phyloP scores from a whole-genome alignment of 2,888 invertebrate species.

The Agriotes lineatus region DNA sequence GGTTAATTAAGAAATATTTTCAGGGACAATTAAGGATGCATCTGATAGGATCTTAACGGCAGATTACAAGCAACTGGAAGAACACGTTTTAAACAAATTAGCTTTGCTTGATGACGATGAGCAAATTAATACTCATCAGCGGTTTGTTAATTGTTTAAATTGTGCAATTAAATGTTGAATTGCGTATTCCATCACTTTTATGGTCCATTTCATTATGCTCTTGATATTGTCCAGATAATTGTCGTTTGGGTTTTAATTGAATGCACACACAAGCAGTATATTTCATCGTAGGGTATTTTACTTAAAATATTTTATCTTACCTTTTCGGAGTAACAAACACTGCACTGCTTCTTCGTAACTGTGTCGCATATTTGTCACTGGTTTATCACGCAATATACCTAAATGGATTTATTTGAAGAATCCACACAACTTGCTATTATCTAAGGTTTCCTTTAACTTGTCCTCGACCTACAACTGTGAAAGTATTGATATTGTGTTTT shows the following conservation, averaged over 20 bases:
- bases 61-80: constrained; percentile 4
- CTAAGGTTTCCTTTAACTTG: constrained; percentile 50
- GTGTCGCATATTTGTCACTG: neutral
- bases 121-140: constrained; percentile 24
- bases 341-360: neutral
- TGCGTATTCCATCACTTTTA: constrained; percentile 22
- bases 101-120: neutral
- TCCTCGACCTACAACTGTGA: constrained; percentile 50
- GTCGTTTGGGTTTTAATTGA: neutral
- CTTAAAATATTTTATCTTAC: too few species aligned
- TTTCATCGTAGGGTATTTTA: too few species aligned
- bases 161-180: constrained; percentile 14
- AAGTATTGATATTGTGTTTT: too few species aligned
- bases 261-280: neutral
- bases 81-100: constrained; percentile 24
- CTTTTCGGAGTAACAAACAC: too few species aligned
- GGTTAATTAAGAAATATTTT: constrained; percentile 29
- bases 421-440: constrained; percentile 4
- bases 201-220: neutral
- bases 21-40: constrained; percentile 18
- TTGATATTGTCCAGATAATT: neutral
- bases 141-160: constrained; percentile 23
- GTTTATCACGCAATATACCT: neutral
- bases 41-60: constrained; percentile 6
- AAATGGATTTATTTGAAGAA: constrained; percentile 29